Evolutionary conservation across 2,797 vertebrate species (phyloP).

Genomic region (Choloepus didactylus): DNA sequence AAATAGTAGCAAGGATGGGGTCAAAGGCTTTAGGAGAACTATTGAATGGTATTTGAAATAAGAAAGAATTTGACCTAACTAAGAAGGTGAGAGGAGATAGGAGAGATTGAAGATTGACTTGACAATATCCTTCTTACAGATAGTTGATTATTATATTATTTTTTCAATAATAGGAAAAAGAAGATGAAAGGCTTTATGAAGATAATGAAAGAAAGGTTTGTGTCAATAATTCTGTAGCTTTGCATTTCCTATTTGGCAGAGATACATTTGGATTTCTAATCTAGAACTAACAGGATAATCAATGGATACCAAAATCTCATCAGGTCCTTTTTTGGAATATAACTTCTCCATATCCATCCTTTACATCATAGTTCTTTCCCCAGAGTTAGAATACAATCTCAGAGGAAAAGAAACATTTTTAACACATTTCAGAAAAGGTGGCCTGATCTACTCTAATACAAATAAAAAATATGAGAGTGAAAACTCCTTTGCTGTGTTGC

Average conservation of each 20-base stretch:
- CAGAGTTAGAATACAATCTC: neutral
- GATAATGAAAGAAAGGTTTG: slow-evolving; percentile 74
- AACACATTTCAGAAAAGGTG: neutral
- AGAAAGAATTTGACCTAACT: neutral
- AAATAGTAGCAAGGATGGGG: neutral
- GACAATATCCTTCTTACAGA: neutral
- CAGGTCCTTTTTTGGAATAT: neutral
- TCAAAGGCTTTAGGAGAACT: neutral
- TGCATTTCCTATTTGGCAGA: neutral
- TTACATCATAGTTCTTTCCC: neutral
- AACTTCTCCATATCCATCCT: neutral
- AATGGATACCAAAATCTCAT: neutral
- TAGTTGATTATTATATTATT: neutral
- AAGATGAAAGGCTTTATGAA: slow-evolving; percentile 62
- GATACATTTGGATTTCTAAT: neutral
- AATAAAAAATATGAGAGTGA: neutral
- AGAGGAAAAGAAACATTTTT: neutral
- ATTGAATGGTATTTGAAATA: neutral
- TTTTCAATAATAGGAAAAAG: slow-evolving; percentile 63
- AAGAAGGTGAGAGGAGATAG: fast-evolving
- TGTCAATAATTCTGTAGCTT: slow-evolving; percentile 52
- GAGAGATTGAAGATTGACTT: neutral
- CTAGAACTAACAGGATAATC: neutral
- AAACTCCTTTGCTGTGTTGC: neutral
- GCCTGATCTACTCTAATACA: neutral